Evolutionary conservation across 2,888 invertebrate species (phyloP).

Genomic region (Xylophagus ater): DNA sequence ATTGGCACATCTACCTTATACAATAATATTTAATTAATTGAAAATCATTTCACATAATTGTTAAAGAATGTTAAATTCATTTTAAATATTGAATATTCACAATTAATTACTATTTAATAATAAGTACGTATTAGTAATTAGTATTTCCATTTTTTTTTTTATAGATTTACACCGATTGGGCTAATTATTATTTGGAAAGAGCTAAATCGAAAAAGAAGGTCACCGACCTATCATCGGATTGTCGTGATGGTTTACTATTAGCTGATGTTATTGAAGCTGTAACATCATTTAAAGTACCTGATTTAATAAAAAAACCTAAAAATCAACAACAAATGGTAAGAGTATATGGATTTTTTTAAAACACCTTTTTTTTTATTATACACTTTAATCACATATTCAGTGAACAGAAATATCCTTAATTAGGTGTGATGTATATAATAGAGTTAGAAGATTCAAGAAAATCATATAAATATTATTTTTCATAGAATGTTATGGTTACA

Average conservation of each 20-base stretch:
- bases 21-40: too few relatives aligned
- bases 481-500: not conserved
- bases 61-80: not conserved
- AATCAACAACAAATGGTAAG: slow-evolving; percentile 89
- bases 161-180: slow-evolving; percentile 97
- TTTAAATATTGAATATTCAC: not conserved
- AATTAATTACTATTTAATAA: slow-evolving; percentile 17
- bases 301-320: slow-evolving; percentile 73
- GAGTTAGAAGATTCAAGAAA: too few relatives aligned
- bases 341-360: slow-evolving; percentile 19
- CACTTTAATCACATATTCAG: not conserved
- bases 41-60: too few relatives aligned
- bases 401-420: not conserved
- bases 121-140: too few relatives aligned
- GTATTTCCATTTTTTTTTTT: slow-evolving; percentile 29
- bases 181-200: slow-evolving; percentile 92
- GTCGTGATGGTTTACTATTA: slow-evolving; percentile 82
- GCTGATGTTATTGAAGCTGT: slow-evolving; percentile 93
- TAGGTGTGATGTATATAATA: too few relatives aligned
- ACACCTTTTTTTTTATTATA: not conserved
- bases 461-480: not conserved
- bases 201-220: slow-evolving; percentile 77
- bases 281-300: slow-evolving; percentile 63
- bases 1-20: too few relatives aligned
- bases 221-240: slow-evolving; percentile 75